A percentile compares a stretch with the other conserved stretches of the same genome.
Conservation (phyloP, 2,888 invertebrate genomes). For the Eurytoma adleriae region DNA sequence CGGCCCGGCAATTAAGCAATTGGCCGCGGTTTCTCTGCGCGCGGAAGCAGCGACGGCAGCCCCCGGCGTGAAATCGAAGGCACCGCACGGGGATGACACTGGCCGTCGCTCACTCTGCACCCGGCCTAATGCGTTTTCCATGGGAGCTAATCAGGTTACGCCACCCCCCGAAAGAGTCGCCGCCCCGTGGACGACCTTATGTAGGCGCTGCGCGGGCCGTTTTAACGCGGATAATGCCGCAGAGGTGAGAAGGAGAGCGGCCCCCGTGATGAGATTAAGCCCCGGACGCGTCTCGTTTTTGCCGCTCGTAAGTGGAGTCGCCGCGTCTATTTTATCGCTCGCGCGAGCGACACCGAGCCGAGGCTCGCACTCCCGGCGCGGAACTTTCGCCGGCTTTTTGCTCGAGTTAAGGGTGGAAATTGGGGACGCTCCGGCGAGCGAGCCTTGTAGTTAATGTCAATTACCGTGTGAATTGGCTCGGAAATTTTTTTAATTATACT, state of each 20-base stretch:
- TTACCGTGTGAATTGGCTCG: too few species aligned
- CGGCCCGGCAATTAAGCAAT: constrained; percentile 72
- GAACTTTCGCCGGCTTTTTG: constrained; percentile 6
- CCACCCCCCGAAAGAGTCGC: background rate
- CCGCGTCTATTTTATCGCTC: background rate
- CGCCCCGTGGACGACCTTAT: background rate
- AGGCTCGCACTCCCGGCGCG: background rate
- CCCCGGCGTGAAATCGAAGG: constrained; percentile 13
- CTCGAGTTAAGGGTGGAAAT: constrained; percentile 16
- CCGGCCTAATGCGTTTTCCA: constrained; percentile 23
- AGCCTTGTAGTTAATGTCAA: too few species aligned
- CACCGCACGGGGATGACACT: too few species aligned
- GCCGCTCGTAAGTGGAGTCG: background rate
- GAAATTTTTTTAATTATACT: too few species aligned
- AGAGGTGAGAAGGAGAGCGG: constrained; percentile 40
- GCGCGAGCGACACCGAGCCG: background rate
- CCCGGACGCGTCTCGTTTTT: constrained; percentile 8
- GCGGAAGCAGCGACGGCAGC: constrained; percentile 57
- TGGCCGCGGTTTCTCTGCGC: constrained; percentile 70
- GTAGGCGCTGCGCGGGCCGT: background rate
- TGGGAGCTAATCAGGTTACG: constrained; percentile 10
- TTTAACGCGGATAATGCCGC: constrained; percentile 37
- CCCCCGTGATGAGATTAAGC: constrained; percentile 21
- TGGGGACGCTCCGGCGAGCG: background rate
- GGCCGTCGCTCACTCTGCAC: background rate